Evolutionary conservation across 2,888 invertebrate species (phyloP).

Genomic region (Pseudeuparius sepicola): DNA sequence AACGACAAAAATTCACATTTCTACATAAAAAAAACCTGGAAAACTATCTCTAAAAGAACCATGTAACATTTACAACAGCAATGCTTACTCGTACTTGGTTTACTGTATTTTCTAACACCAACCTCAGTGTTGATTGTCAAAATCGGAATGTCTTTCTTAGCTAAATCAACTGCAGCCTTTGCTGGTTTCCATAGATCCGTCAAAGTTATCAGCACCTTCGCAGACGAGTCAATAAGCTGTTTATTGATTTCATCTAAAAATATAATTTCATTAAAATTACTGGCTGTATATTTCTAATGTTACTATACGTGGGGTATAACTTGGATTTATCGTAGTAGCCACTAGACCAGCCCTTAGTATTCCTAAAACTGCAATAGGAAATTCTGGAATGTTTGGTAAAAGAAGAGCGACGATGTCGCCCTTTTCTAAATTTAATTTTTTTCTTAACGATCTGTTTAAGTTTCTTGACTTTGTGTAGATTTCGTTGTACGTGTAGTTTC

Average conservation of each 20-base stretch:
- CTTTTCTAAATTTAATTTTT: conserved; percentile 51
- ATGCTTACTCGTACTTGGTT: too few species aligned
- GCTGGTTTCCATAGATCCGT: conserved; percentile 44
- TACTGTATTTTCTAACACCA: too few species aligned
- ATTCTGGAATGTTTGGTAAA: conserved; percentile 69
- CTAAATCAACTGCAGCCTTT: conserved; percentile 36
- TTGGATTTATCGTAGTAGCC: conserved; percentile 64
- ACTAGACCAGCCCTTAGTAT: conserved; percentile 58
- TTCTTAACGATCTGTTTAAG: conserved; percentile 45
- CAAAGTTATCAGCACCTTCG: conserved; percentile 54
- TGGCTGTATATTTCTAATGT: conserved; percentile 7
- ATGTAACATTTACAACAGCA: too few species aligned
- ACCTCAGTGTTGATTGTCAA: conserved; percentile 42
- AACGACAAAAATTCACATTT: too few species aligned
- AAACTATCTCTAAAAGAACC: too few species aligned
- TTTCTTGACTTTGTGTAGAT: conserved; percentile 53
- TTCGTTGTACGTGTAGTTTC: conserved; percentile 62
- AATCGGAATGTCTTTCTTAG: conserved; percentile 41
- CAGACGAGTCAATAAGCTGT: conserved; percentile 50
- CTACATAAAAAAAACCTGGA: too few species aligned
- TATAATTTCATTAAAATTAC: conserved; percentile 19
- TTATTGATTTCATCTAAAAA: conserved; percentile 59
- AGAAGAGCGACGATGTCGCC: conserved; percentile 62
- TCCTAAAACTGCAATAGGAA: conserved; percentile 54
- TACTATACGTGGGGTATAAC: conserved; percentile 47